Conservation (phyloP, 1,140 invertebrate genomes). For the Belonocnema kinseyi region DNA sequence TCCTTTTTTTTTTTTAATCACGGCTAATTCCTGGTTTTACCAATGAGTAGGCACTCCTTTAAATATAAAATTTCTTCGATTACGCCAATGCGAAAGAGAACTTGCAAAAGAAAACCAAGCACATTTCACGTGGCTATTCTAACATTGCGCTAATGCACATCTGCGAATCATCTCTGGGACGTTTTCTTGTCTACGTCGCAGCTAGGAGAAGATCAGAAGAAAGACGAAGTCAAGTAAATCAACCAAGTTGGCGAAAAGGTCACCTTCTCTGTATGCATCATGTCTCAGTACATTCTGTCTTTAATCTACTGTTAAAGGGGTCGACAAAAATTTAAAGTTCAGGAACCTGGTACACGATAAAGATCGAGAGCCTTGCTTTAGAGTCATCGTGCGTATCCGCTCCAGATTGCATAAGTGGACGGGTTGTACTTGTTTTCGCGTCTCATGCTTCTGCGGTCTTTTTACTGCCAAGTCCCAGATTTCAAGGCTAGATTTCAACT, state of each 20-base stretch:
- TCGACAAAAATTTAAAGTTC: not conserved
- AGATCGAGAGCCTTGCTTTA: slow-evolving; percentile 2
- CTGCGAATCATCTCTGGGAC: not conserved
- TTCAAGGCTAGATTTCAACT: not conserved
- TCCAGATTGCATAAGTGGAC: slow-evolving; percentile 13
- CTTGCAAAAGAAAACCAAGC: slow-evolving; percentile 6
- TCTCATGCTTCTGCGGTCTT: not conserved
- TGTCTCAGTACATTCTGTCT: not conserved
- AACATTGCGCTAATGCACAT: slow-evolving; percentile 23
- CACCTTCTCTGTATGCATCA: not conserved
- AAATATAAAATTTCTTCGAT: not conserved
- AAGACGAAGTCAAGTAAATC: not conserved
- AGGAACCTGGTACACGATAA: slow-evolving; percentile 1
- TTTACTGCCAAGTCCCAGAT: not conserved
- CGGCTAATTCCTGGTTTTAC: too few relatives aligned
- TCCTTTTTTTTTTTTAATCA: too few relatives aligned
- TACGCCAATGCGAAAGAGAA: not conserved
- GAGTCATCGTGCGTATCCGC: not conserved
- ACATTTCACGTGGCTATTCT: not conserved
- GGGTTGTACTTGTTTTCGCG: slow-evolving; percentile 8
- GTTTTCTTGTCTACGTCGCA: not conserved
- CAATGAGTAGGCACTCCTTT: too few relatives aligned
- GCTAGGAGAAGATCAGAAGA: not conserved
- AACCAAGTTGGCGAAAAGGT: slow-evolving; percentile 1
- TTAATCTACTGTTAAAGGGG: not conserved